Conservation (phyloP, 2,113 vertebrate genomes). For the Myotis lucifugus region DNA sequence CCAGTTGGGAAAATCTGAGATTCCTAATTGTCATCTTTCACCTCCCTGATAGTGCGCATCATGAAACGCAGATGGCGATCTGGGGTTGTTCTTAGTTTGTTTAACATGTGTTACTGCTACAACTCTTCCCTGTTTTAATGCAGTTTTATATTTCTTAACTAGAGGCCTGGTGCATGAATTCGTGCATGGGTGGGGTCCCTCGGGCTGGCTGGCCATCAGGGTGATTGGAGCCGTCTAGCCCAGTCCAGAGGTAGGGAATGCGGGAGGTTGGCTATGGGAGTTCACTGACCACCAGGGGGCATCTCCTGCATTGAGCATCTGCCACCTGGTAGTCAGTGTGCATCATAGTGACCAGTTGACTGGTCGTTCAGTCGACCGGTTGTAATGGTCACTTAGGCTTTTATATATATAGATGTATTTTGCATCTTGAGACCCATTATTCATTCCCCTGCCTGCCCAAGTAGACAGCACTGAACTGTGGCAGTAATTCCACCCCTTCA, state of each 20-base stretch:
- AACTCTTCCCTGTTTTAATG: neutral
- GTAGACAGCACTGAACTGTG: neutral
- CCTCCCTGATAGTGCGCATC: neutral
- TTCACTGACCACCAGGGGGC: no score
- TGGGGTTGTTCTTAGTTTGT: neutral
- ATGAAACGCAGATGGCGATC: rapidly evolving
- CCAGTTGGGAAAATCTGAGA: neutral
- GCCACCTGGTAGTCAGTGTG: no score
- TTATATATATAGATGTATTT: neutral
- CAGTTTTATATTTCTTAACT: neutral
- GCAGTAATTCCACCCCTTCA: neutral
- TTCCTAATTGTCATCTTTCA: neutral
- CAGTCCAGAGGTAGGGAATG: no score
- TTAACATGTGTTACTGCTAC: neutral
- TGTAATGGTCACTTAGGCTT: no score
- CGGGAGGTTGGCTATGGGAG: no score
- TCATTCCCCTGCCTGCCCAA: neutral
- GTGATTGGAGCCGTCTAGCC: no score
- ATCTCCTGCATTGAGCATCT: no score
- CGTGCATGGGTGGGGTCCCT: no score
- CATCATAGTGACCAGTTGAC: no score
- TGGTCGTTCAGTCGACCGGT: no score
- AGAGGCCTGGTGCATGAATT: no score
- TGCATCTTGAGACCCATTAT: neutral
- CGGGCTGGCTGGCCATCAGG: no score